phyloP scores from a whole-genome alignment of 2,113 vertebrate species.

The Bettongia penicillata region DNA sequence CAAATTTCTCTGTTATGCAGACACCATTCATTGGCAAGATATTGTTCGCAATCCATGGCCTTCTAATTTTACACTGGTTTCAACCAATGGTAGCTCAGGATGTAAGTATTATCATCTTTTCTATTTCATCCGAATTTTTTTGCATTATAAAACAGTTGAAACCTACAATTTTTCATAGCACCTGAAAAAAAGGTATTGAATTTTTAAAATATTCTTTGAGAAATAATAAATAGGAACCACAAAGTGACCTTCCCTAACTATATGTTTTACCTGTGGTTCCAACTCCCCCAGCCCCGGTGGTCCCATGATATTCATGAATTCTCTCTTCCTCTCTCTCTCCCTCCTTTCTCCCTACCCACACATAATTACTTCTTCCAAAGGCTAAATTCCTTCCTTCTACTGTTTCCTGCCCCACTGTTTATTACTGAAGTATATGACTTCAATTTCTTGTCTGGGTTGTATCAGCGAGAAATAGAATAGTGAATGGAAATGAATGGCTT shows the following conservation, averaged over 20 bases:
- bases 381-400: neutral
- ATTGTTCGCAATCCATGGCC: constrained; percentile 93
- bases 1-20: constrained; percentile 95
- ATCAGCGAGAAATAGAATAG: neutral
- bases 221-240: neutral
- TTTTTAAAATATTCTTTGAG: neutral
- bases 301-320: neutral
- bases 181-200: constrained; percentile 20
- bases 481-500: neutral
- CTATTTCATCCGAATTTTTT: constrained; percentile 13
- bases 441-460: neutral
- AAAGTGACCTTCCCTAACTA: neutral
- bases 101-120: constrained; percentile 88
- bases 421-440: neutral
- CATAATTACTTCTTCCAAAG: neutral
- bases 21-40: constrained; percentile 98
- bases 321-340: neutral
- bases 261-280: neutral
- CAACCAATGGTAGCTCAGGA: constrained; percentile 93
- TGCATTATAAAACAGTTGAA: neutral
- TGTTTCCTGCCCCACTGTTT: neutral
- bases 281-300: neutral
- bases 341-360: neutral
- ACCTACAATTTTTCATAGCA: neutral
- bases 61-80: constrained; percentile 94